phyloP scores from a whole-genome alignment of 2,888 invertebrate species.

The Crocallis elinguaria region DNA sequence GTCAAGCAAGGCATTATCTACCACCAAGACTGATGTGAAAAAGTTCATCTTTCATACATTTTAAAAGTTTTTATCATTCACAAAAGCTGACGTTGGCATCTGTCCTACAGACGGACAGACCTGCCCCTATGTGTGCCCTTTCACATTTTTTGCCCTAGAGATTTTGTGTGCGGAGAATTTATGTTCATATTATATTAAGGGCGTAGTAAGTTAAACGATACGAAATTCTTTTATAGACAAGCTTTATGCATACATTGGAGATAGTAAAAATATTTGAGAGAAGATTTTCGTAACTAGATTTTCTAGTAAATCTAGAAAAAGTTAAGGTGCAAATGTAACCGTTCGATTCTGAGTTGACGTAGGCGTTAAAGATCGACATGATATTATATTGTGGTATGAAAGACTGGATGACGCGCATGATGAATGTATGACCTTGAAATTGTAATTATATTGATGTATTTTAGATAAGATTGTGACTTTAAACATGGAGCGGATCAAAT shows the following conservation, averaged over 20 bases:
- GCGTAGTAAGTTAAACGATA: not conserved
- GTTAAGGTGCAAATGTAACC: too few relatives aligned
- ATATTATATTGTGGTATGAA: too few relatives aligned
- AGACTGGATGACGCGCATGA: too few relatives aligned
- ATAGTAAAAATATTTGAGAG: not conserved
- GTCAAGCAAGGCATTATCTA: not conserved
- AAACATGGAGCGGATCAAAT: too few relatives aligned
- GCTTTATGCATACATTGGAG: not conserved
- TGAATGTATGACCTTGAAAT: too few relatives aligned
- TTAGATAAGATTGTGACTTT: too few relatives aligned
- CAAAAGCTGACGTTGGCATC: constrained; percentile 34
- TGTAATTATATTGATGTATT: too few relatives aligned
- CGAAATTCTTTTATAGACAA: constrained; percentile 2
- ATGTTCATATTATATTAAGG: constrained; percentile 3
- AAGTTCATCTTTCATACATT: constrained; percentile 14
- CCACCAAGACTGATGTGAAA: constrained; percentile 1
- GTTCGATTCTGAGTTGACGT: too few relatives aligned
- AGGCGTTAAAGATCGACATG: too few relatives aligned
- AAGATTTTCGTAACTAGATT: not conserved
- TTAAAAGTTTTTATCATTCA: constrained; percentile 40
- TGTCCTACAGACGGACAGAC: constrained; percentile 23
- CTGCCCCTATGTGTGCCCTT: constrained; percentile 9
- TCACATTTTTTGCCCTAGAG: constrained; percentile 16
- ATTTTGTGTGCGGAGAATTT: constrained; percentile 7
- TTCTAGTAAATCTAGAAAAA: too few relatives aligned